Conservation (phyloP, 2,888 invertebrate species). For the Oligia strigilis region DNA sequence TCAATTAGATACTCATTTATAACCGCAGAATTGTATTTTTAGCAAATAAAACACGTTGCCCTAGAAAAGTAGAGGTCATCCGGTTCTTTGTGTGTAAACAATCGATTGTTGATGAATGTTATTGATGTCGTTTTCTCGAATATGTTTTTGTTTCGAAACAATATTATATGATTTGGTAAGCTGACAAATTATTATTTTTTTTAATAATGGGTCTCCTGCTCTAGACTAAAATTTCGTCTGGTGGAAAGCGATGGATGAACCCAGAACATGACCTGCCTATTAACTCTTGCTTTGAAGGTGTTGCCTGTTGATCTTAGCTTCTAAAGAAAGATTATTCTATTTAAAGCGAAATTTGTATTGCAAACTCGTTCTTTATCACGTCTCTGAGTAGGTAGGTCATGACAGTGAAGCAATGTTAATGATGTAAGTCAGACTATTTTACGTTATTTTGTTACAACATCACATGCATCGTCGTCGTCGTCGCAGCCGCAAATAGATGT, state of each 20-base stretch:
- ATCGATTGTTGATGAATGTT: not conserved
- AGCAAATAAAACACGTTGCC: slow-evolving; percentile 6
- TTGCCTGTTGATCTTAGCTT: not conserved
- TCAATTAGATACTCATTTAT: not conserved
- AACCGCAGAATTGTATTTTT: not conserved
- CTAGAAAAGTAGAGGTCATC: slow-evolving; percentile 3
- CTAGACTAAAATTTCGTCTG: not conserved
- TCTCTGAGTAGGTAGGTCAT: slow-evolving; percentile 34
- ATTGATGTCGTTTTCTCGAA: not conserved
- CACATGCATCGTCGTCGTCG: slow-evolving; percentile 2
- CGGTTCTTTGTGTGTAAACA: slow-evolving; percentile 5
- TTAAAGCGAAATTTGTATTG: slow-evolving; percentile 21
- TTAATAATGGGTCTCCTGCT: not conserved
- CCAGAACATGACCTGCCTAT: not conserved
- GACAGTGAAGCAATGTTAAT: slow-evolving; percentile 21
- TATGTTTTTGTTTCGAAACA: not conserved
- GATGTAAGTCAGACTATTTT: slow-evolving; percentile 25
- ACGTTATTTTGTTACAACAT: slow-evolving; percentile 42
- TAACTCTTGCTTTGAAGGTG: not conserved
- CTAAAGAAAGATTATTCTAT: not conserved
- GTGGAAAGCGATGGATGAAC: not conserved
- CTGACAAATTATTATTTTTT: not conserved
- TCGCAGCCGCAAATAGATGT: slow-evolving; percentile 47
- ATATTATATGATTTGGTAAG: not conserved
- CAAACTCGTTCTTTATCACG: slow-evolving; percentile 29